Evolutionary conservation across 2,888 invertebrate species (phyloP), one percentile per base, ranked within the genome.

Genomic region (Idaea biselata): DNA sequence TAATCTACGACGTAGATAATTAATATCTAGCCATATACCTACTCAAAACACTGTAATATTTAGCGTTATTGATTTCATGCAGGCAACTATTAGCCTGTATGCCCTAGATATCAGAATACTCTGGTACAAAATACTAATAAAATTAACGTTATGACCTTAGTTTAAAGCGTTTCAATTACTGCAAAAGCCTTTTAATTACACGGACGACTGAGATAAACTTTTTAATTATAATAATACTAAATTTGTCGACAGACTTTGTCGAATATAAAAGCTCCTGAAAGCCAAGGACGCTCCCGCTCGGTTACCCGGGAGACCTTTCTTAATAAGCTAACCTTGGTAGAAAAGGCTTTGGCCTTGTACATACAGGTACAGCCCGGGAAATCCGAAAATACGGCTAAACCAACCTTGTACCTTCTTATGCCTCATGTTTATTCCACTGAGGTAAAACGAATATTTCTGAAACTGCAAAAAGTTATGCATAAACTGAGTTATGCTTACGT

Each of bases 221-320:
- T 63, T 72, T 62, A 61, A 63, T 60, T 68, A 63, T 59, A 62
- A 70, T 44, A 54, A 65, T 18, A 73, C 76, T 75, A 76, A 74
- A 78, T 78, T 76, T 80, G 78, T 74, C 70, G 61, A 66, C 44
- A n/a, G 60, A 69, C 74, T 71, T 72, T 68, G 75, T 67, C 72
- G 69, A 71, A 71, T 67, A 72, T 70, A 76, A 76, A 71, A 68
- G 63, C 66, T 65, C 61, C 64, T 71, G 76, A 78, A 76, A 80
- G 76, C 78, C 84, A 89, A 88, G 87, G 88, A 79, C 84, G 76
- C 65, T 72, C 71, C 68, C 65, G 70, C 69, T 71, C 70, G 67
- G 76, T 44, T 44, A 11, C 73, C 80, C 78, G 80, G 79, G 81
- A 79, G 84, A 76, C 84, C 83, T 84, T 82, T 74, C 60, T 44